phyloP scores from a whole-genome alignment of 2,888 invertebrate genomes.

The Dexiosoma caninum region DNA sequence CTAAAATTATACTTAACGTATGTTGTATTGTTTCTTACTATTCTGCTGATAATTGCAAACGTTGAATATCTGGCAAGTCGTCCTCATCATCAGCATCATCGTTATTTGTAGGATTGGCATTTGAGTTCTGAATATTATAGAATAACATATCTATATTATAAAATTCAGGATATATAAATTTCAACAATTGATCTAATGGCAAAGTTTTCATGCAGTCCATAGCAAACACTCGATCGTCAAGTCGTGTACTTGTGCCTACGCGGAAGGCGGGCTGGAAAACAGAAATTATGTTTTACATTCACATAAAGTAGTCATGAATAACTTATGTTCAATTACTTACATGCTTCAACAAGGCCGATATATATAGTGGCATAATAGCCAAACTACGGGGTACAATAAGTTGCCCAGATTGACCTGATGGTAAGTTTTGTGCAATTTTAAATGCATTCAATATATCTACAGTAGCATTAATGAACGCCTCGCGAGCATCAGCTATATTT shows the following conservation, averaged over 20 bases:
- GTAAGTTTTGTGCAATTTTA: slow-evolving; percentile 83
- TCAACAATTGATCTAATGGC: slow-evolving; percentile 89
- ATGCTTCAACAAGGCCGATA: slow-evolving; percentile 92
- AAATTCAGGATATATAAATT: slow-evolving; percentile 93
- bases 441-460: slow-evolving; percentile 91
- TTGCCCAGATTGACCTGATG: slow-evolving; percentile 80
- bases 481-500: slow-evolving; percentile 94
- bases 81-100: slow-evolving; percentile 74
- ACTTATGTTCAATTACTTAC: slow-evolving; percentile 78
- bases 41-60: slow-evolving; percentile 91
- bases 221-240: slow-evolving; percentile 95
- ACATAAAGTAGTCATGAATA: background rate
- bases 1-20: no score
- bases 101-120: slow-evolving; percentile 52
- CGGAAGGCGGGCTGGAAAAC: slow-evolving; percentile 88
- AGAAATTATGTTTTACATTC: background rate
- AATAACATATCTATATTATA: slow-evolving; percentile 90
- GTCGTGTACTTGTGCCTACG: slow-evolving; percentile 89
- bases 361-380: slow-evolving; percentile 90
- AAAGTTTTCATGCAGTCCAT: slow-evolving; percentile 95
- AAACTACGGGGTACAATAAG: slow-evolving; percentile 88
- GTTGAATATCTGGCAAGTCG: slow-evolving; percentile 83
- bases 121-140: slow-evolving; percentile 76
- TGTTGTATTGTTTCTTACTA: slow-evolving; percentile 78
- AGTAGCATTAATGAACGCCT: slow-evolving; percentile 96